Evolutionary conservation across 2,113 vertebrate species (phyloP).

Genomic region (Ameiurus melas): DNA sequence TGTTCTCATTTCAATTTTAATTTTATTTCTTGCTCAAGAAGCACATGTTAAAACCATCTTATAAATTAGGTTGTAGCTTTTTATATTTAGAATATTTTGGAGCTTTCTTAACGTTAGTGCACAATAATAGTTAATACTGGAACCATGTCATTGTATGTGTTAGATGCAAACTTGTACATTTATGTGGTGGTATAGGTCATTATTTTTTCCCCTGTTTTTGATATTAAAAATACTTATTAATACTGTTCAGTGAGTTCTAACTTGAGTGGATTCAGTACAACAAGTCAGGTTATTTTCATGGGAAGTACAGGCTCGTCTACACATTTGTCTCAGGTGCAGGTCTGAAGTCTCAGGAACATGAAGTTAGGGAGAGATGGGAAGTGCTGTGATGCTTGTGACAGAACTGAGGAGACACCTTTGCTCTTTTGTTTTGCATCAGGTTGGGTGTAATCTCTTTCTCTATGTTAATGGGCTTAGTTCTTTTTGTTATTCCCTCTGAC

Average conservation of each 20-base stretch:
- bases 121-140: not conserved
- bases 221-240: not conserved
- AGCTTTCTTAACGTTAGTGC: not conserved
- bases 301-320: not conserved
- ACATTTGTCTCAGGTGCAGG: not conserved
- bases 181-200: not conserved
- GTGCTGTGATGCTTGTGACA: not conserved
- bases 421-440: not conserved
- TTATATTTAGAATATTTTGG: not conserved
- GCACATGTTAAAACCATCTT: not conserved
- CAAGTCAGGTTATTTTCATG: not conserved
- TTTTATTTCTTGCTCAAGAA: not conserved
- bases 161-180: not conserved
- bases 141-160: not conserved
- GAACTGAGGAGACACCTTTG: constrained; percentile 19
- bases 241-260: not conserved
- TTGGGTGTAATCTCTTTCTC: constrained; percentile 7
- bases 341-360: constrained; percentile 18
- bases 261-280: not conserved
- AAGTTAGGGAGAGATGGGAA: constrained; percentile 6
- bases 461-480: constrained; percentile 19
- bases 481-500: not conserved
- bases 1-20: constrained; percentile 5
- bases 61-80: not conserved
- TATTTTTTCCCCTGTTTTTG: not conserved